These are phyloP conservation scores for Molorchus minor DNA, from an alignment of 2,888 invertebrate genomes.

Conservation along the genomic window DNA sequence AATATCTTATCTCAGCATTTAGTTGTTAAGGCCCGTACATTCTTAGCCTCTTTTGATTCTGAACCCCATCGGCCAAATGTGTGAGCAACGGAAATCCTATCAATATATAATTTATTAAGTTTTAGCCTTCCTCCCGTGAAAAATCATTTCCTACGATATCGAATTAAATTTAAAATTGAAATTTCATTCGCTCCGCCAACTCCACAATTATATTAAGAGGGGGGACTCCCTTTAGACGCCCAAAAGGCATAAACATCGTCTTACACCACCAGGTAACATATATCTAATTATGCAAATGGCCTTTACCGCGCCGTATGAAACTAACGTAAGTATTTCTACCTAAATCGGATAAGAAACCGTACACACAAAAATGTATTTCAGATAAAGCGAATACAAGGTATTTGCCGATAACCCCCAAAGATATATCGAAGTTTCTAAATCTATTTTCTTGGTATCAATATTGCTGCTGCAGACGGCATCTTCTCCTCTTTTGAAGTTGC, in stretches of 20 bases:
- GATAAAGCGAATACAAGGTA: constrained; percentile 2
- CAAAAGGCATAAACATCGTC: not conserved
- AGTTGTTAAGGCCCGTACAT: no score
- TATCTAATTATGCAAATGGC: not conserved
- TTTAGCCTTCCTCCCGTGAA: not conserved
- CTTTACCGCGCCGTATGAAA: no score
- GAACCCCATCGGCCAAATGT: no score
- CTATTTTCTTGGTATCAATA: constrained; percentile 40
- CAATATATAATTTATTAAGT: no score
- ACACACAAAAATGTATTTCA: not conserved
- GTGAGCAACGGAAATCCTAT: no score
- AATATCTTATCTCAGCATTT: no score
- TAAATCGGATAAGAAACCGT: not conserved
- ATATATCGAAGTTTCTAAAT: constrained; percentile 29
- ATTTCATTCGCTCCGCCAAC: not conserved
- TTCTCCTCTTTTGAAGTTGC: constrained; percentile 30
- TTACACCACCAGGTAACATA: not conserved
- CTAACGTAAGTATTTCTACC: no score
- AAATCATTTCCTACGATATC: not conserved
- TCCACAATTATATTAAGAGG: not conserved
- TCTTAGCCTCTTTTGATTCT: no score
- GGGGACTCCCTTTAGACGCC: not conserved
- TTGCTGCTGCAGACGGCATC: constrained; percentile 36
- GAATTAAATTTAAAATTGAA: not conserved
- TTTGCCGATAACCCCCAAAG: constrained; percentile 26